Conservation (phyloP, 2,113 vertebrate species). For the Notechis scutatus region DNA sequence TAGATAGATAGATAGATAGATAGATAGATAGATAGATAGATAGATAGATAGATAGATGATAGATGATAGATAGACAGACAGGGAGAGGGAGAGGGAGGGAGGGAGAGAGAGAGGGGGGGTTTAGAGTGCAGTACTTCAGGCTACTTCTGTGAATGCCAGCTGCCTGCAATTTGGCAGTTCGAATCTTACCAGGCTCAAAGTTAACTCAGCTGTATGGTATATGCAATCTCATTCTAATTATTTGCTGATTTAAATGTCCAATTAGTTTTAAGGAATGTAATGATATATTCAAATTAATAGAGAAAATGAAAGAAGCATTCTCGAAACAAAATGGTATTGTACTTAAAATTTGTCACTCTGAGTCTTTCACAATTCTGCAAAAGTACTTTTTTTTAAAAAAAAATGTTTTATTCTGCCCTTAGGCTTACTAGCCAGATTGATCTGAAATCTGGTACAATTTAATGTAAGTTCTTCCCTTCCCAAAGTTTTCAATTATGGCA, state of each 20-base stretch:
- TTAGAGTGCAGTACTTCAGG: no score
- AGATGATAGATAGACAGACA: no score
- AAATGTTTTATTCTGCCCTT: slow-evolving; percentile 24
- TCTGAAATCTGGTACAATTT: slow-evolving; percentile 37
- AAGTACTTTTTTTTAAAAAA: slow-evolving; percentile 37
- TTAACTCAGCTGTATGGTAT: no score
- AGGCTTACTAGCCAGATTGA: slow-evolving; percentile 16
- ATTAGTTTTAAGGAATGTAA: slow-evolving; percentile 40
- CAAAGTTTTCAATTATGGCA: slow-evolving; percentile 39
- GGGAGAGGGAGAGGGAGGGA: no score
- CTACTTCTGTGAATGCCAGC: no score
- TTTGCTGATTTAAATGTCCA: slow-evolving; percentile 48
- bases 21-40: no score
- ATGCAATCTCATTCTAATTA: slow-evolving; percentile 48
- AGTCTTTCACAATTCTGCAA: slow-evolving; percentile 37
- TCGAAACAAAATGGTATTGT: slow-evolving; percentile 8
- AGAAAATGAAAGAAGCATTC: slow-evolving; percentile 14
- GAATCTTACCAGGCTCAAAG: no score
- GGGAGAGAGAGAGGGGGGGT: no score
- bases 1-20: no score
- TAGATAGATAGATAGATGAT: no score
- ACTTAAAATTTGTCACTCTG: slow-evolving; percentile 17
- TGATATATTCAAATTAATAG: slow-evolving; percentile 35
- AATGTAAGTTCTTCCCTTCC: slow-evolving; percentile 26
- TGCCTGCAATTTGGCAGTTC: no score